Percentiles rank a stretch among this genome's conserved stretches.
These are phyloP conservation scores for Heterodera schachtii DNA, from an alignment of 1,140 invertebrate genomes.

Conservation along the genomic window DNA sequence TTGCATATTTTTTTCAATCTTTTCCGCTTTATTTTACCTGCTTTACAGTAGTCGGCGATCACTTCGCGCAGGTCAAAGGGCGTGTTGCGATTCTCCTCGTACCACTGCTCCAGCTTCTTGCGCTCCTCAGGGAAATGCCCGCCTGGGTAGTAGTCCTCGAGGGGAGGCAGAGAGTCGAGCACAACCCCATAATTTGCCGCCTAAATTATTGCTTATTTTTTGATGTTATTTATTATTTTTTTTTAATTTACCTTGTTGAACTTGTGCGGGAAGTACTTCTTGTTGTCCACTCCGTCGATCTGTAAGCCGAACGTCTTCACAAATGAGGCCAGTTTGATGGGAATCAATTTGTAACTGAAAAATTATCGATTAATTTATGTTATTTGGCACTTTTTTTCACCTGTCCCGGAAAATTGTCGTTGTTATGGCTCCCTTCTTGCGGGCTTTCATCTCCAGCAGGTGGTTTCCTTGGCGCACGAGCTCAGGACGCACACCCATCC, in stretches of 20 bases:
- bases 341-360: not conserved
- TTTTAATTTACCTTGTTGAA: not conserved
- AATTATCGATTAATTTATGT: not conserved
- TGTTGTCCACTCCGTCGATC: not conserved
- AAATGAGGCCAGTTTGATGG: not conserved
- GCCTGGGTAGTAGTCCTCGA: not conserved
- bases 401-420: not conserved
- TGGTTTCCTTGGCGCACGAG: not conserved
- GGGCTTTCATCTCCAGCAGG: not conserved
- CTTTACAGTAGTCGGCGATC: not conserved
- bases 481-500: not conserved
- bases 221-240: not conserved
- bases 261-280: constrained; percentile 11
- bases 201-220: not conserved
- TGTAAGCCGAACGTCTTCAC: constrained; percentile 5
- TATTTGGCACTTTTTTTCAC: not conserved
- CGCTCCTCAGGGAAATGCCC: not conserved
- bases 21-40: not conserved
- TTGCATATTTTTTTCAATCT: not conserved
- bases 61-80: constrained; percentile 8
- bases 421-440: not conserved
- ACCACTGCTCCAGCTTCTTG: constrained; percentile 1
- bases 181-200: not conserved
- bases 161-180: not conserved
- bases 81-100: not conserved